These are phyloP conservation scores for Protonemura montana DNA, from an alignment of 2,888 invertebrate genomes.

Conservation along the genomic window DNA sequence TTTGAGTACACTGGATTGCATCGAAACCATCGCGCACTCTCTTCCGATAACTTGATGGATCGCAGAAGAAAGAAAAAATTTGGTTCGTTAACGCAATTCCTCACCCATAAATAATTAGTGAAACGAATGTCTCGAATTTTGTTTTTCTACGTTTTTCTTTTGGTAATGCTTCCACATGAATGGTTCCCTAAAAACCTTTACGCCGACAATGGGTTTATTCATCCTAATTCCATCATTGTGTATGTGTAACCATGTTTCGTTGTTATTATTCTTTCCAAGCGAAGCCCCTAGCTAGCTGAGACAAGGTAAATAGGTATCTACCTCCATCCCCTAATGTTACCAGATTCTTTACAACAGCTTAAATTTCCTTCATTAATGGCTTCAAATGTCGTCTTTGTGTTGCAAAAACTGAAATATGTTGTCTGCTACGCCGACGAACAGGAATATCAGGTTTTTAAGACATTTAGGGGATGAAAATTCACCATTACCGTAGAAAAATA, in stretches of 20 bases:
- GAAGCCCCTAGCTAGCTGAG: neutral
- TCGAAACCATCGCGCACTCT: neutral
- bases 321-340: constrained; percentile 9
- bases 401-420: constrained; percentile 12
- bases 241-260: constrained; percentile 41
- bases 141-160: constrained; percentile 39
- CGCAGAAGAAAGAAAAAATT: neutral
- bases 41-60: neutral
- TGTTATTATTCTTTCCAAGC: constrained; percentile 7
- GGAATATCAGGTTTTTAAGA: neutral
- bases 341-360: constrained; percentile 17
- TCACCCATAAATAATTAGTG: constrained; percentile 40
- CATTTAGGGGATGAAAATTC: neutral
- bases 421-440: constrained; percentile 26
- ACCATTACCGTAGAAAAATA: neutral
- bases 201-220: constrained; percentile 38
- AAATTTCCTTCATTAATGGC: constrained; percentile 40
- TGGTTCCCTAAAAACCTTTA: constrained; percentile 36
- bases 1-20: neutral
- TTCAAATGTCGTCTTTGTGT: constrained; percentile 25
- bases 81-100: constrained; percentile 35
- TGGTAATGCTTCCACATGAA: constrained; percentile 30
- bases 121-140: constrained; percentile 39
- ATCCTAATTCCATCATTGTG: constrained; percentile 40
- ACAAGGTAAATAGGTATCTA: constrained; percentile 32